These are phyloP conservation scores for Gambusia holbrooki DNA, from an alignment of 2,113 vertebrate species.

Conservation along the genomic window DNA sequence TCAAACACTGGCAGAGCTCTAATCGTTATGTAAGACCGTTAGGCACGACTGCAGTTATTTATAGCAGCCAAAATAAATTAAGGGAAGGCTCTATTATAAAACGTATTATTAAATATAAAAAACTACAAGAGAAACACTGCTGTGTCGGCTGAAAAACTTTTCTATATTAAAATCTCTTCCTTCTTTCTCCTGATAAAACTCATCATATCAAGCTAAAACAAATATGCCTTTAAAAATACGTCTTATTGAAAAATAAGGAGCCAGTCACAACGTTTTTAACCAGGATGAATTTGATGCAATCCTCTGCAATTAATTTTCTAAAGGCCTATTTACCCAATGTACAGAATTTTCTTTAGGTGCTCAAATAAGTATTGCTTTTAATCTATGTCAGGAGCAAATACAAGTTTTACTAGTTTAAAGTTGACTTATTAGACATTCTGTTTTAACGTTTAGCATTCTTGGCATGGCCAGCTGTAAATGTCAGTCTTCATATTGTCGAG, in stretches of 20 bases:
- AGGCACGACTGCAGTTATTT: conserved; percentile 1
- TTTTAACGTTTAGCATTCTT: neutral
- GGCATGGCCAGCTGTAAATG: neutral
- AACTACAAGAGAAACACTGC: neutral
- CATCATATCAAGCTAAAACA: too few species aligned
- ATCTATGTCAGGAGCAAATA: too few species aligned
- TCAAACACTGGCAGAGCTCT: neutral
- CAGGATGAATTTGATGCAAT: neutral
- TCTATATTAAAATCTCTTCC: too few species aligned
- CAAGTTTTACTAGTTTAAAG: neutral
- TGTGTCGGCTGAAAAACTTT: neutral
- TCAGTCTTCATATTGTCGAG: neutral
- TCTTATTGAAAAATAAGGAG: neutral
- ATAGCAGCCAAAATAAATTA: conserved; percentile 1
- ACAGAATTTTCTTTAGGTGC: too few species aligned
- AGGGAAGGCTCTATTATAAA: neutral
- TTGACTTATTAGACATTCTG: neutral
- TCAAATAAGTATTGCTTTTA: too few species aligned
- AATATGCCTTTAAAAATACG: too few species aligned
- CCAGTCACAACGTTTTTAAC: neutral
- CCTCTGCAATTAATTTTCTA: neutral
- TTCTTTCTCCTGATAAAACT: too few species aligned
- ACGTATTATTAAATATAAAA: neutral
- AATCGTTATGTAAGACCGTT: conserved; percentile 1
- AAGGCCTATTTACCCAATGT: too few species aligned